phyloP scores from a whole-genome alignment of 2,797 vertebrate genomes.

The Cuculus canorus region DNA sequence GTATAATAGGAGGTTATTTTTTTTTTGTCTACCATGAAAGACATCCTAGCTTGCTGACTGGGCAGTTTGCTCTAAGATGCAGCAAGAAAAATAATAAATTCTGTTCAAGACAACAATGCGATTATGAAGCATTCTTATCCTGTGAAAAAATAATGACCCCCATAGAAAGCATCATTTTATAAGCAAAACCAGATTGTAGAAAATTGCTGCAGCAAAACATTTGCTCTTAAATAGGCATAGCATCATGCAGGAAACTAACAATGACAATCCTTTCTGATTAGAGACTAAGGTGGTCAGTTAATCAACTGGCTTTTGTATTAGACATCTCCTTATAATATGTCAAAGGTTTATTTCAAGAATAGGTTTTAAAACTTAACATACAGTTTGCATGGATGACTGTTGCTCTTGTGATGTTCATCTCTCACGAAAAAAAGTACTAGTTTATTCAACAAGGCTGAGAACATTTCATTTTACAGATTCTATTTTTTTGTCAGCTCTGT shows the following conservation, averaged over 20 bases:
- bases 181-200: neutral
- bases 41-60: neutral
- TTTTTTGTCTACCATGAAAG: neutral
- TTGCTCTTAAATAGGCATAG: neutral
- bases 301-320: neutral
- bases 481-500: neutral
- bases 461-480: neutral
- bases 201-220: neutral
- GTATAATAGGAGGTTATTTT: neutral
- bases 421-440: neutral
- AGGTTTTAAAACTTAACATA: neutral
- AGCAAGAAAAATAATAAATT: neutral
- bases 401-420: neutral
- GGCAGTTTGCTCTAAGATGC: neutral
- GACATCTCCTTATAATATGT: neutral
- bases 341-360: neutral
- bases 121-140: slow-evolving; percentile 8
- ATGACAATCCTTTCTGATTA: neutral
- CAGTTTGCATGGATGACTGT: neutral
- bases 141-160: neutral
- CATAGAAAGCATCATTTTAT: neutral
- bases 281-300: neutral
- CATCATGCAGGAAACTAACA: neutral
- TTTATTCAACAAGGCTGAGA: neutral
- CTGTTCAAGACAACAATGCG: neutral